A percentile compares a stretch with the other conserved stretches of the same genome.
Evolutionary conservation across 2,888 invertebrate genomes (phyloP).

Genomic region (Lordiphosa fenestrarum): DNA sequence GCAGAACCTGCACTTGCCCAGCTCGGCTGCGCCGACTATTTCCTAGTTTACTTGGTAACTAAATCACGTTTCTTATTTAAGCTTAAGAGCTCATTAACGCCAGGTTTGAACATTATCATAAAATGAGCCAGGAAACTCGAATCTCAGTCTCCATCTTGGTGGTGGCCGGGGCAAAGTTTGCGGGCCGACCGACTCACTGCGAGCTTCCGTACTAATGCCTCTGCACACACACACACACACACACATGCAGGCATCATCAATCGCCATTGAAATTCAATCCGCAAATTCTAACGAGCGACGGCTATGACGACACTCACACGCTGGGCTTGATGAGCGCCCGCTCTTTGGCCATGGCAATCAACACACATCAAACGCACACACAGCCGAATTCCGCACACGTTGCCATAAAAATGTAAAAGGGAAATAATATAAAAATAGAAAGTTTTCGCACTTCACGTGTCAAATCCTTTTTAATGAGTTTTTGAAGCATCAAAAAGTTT

Average conservation of each 20-base stretch:
- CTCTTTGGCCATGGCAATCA: conserved; percentile 62
- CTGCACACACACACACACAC: no score
- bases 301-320: conserved; percentile 49
- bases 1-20: conserved; percentile 40
- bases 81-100: conserved; percentile 77
- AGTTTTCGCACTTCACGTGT: conserved; percentile 77
- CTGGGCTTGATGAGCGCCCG: conserved; percentile 46
- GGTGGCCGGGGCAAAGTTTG: conserved; percentile 31
- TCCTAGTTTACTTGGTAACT: conserved; percentile 72
- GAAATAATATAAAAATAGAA: conserved; percentile 74
- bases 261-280: conserved; percentile 75
- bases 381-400: conserved; percentile 54
- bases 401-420: conserved; percentile 75
- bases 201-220: background rate
- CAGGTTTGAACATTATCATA: conserved; percentile 72
- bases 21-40: conserved; percentile 42
- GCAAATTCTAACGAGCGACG: conserved; percentile 53
- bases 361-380: conserved; percentile 44
- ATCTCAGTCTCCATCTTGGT: conserved; percentile 33
- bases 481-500: conserved; percentile 76
- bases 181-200: conserved; percentile 21
- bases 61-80: conserved; percentile 77
- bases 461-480: conserved; percentile 78
- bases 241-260: conserved; percentile 54
- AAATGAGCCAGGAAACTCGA: conserved; percentile 53